Percentiles rank a stretch among this genome's conserved stretches.
Conservation (phyloP, 1,140 invertebrate genomes). For the Drosophila carrolli region DNA sequence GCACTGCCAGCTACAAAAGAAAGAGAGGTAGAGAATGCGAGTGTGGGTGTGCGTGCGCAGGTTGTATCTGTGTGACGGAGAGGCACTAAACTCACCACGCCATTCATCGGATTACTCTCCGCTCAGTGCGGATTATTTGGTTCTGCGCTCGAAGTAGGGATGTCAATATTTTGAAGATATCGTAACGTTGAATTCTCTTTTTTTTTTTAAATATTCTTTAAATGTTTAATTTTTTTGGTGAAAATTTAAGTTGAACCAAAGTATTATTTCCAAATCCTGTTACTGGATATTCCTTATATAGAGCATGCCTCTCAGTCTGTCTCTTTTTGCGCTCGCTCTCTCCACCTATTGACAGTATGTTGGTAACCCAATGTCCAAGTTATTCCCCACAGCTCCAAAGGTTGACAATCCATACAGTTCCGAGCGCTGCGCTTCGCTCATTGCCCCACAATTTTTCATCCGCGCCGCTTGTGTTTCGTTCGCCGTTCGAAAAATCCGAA, state of each 20-base stretch:
- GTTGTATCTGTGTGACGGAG: constrained; percentile 44
- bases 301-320: neutral
- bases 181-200: neutral
- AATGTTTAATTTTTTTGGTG: neutral
- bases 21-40: neutral
- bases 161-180: neutral
- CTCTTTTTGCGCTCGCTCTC: neutral
- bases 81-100: constrained; percentile 51
- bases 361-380: neutral
- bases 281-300: neutral
- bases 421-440: neutral
- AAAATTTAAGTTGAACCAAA: neutral
- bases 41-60: constrained; percentile 36
- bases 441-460: constrained; percentile 28
- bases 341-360: neutral
- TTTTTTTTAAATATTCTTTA: neutral
- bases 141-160: constrained; percentile 21
- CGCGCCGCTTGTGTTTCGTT: constrained; percentile 31
- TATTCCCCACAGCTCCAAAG: constrained; percentile 12
- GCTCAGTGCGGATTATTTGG: constrained; percentile 3
- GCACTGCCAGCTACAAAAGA: constrained; percentile 20
- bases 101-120: constrained; percentile 32
- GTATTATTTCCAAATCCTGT: neutral
- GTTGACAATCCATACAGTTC: neutral
- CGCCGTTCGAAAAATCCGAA: constrained; percentile 34